Evolutionary conservation across 1,140 invertebrate genomes (phyloP).

Genomic region (Ptiloglossa arizonensis): DNA sequence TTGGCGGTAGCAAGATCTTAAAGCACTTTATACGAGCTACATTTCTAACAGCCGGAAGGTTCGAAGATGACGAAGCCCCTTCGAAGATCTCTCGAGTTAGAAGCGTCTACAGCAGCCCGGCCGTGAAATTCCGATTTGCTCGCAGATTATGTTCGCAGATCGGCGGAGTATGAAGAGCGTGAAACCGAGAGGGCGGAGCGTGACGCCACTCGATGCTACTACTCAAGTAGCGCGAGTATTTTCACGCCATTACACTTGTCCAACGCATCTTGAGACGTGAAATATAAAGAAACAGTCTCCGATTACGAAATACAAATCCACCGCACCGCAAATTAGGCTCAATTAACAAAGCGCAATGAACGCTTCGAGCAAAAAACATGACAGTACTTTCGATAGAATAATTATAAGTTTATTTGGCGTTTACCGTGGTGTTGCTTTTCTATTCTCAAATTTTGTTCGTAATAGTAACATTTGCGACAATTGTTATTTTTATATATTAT

Average conservation of each 20-base stretch:
- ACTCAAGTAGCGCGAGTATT: constrained; percentile 57
- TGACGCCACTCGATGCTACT: constrained; percentile 63
- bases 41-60: constrained; percentile 49
- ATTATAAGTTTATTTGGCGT: no score
- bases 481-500: no score
- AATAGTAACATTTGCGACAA: no score
- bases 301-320: not conserved
- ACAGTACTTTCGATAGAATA: no score
- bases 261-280: not conserved
- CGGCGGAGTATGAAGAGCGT: constrained; percentile 72
- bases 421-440: no score
- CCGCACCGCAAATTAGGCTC: not conserved
- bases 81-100: constrained; percentile 59
- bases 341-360: not conserved
- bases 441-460: no score
- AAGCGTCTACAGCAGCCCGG: constrained; percentile 69
- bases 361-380: not conserved
- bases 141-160: constrained; percentile 75
- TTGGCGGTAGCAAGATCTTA: no score
- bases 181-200: constrained; percentile 74
- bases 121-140: constrained; percentile 79
- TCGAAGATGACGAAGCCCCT: constrained; percentile 32
- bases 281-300: not conserved
- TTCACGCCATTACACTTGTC: constrained; percentile 55
- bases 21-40: not conserved